phyloP scores from a whole-genome alignment of 2,888 invertebrate genomes.

The Monoplex corrugatus region DNA sequence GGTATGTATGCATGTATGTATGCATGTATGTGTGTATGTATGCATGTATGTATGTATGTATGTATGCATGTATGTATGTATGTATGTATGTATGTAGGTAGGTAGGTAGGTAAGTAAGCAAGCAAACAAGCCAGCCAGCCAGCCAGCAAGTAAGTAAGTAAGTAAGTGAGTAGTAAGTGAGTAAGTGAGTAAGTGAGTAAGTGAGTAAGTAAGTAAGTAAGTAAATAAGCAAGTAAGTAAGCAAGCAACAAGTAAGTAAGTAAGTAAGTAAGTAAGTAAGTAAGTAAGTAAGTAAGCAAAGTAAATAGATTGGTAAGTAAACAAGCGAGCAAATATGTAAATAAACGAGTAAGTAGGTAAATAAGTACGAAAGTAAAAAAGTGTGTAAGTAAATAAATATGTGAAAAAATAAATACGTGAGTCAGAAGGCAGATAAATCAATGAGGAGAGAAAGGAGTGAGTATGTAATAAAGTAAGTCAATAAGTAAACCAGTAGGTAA shows the following conservation, averaged over 20 bases:
- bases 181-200: neutral
- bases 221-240: too few relatives aligned
- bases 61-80: neutral
- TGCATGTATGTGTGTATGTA: conserved; percentile 7
- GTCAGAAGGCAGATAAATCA: too few relatives aligned
- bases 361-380: too few relatives aligned
- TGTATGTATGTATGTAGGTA: neutral
- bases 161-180: neutral
- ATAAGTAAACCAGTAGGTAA: too few relatives aligned
- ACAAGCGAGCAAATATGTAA: too few relatives aligned
- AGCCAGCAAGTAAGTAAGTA: neutral
- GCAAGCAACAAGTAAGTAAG: neutral
- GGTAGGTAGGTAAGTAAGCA: neutral
- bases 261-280: neutral
- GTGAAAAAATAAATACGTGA: too few relatives aligned
- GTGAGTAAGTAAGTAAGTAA: neutral
- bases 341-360: too few relatives aligned
- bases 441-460: too few relatives aligned
- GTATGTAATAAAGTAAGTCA: too few relatives aligned
- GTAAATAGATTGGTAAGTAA: too few relatives aligned
- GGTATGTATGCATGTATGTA: neutral
- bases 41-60: conserved; percentile 1
- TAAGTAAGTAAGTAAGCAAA: neutral
- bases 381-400: too few relatives aligned
- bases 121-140: too few relatives aligned